Evolutionary conservation across 1,140 invertebrate species (phyloP).

Genomic region (Thaumetopoea pityocampa): DNA sequence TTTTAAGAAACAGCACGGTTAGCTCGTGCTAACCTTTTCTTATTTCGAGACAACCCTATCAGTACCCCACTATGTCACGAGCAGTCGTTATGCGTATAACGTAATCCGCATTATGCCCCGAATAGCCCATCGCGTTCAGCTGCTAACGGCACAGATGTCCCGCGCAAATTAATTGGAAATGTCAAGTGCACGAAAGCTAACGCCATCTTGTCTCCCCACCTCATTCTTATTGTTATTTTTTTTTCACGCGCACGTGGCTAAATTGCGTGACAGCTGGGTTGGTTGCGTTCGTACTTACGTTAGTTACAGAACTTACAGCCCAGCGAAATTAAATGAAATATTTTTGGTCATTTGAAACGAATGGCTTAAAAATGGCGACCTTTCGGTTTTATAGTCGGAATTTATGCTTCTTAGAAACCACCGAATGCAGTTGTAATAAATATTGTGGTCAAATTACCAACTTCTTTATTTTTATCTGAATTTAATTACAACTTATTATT

Average conservation of each 20-base stretch:
- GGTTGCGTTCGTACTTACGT: slow-evolving; percentile 51
- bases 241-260: slow-evolving; percentile 63
- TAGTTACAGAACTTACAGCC: slow-evolving; percentile 30
- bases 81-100: slow-evolving; percentile 13
- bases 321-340: not conserved
- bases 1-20: too few relatives aligned
- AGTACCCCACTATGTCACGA: slow-evolving; percentile 12
- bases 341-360: slow-evolving; percentile 1
- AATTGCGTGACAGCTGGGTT: slow-evolving; percentile 63
- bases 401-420: too few relatives aligned
- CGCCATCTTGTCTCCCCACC: slow-evolving; percentile 64
- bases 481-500: not conserved
- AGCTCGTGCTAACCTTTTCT: too few relatives aligned
- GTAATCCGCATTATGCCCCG: slow-evolving; percentile 61
- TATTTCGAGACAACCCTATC: too few relatives aligned
- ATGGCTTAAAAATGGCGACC: too few relatives aligned
- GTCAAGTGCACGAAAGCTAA: slow-evolving; percentile 65
- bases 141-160: slow-evolving; percentile 71
- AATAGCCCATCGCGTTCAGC: slow-evolving; percentile 58
- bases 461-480: too few relatives aligned
- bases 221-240: slow-evolving; percentile 55
- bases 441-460: too few relatives aligned
- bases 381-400: too few relatives aligned
- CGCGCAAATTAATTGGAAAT: slow-evolving; percentile 74
- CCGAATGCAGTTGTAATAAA: too few relatives aligned